Evolutionary conservation across 2,888 invertebrate species (phyloP), one percentile per base, ranked within the genome.

Genomic region (Operophtera brumata): DNA sequence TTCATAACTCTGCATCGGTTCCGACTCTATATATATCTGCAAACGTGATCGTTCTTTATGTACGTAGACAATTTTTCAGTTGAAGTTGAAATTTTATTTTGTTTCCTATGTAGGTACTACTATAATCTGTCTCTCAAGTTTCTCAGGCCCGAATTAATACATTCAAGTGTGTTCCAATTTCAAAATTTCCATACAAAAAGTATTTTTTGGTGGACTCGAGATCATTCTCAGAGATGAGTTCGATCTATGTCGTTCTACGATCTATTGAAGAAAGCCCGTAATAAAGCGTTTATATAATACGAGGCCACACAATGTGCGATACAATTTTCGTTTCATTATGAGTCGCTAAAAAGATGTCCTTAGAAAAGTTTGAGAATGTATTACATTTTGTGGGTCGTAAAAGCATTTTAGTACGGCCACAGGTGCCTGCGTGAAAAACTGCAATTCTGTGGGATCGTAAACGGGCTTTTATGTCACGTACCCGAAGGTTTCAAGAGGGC

Each of bases 371-470:
- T 62, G 70, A 59, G 52, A 59, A 61, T 70, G 73, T 73, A 67
- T 66, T 68, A 71, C 72, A 77, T 79, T 83, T 81, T 74, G 78
- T 78, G 70, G 71, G 72, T 74, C 66, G 75, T 71, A 80, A 85
- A 84, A 84, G 75, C 70, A 69, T 80, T 84, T 84, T 80, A 87
- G 76, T 74, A 69, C 76, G 72, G 73, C 77, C 80, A 77, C 86
- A 87, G 87, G 82, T 86, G 87, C 68, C 20, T 77, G 72, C 72
- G 72, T 70, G 73, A 77, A 78, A 75, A 76, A 73, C 78, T 76
- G 65, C 76, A 73, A 72, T 73, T 75, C 67, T 66, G 68, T 71
- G 66, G 71, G 77, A 73, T 80, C 81, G 75, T 80, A 78, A 81
- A 80, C 65, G 69, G 65, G 65, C 70, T 70, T 77, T 80, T 77